Evolutionary conservation across 2,888 invertebrate genomes (phyloP).

Genomic region (Torymus texanus): DNA sequence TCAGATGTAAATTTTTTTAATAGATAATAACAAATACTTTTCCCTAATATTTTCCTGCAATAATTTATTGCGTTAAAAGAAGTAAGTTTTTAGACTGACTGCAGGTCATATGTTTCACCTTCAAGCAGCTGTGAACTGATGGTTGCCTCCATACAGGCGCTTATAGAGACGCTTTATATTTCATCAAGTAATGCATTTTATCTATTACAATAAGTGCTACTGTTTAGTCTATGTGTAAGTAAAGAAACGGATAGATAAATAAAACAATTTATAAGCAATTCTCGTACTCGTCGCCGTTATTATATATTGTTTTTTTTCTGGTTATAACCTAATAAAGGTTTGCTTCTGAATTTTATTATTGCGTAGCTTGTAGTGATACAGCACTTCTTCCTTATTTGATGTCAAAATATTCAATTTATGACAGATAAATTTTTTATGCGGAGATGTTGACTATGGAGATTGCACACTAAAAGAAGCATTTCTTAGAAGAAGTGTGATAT

Average conservation of each 20-base stretch:
- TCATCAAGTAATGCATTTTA: too few species aligned
- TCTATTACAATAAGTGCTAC: too few species aligned
- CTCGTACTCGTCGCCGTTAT: conserved; percentile 15
- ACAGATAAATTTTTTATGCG: conserved; percentile 69
- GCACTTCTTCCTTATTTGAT: conserved; percentile 64
- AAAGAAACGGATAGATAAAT: not conserved
- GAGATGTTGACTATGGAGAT: conserved; percentile 42
- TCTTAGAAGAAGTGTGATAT: too few species aligned
- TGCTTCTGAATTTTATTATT: conserved; percentile 48
- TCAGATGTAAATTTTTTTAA: too few species aligned
- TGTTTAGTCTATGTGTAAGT: too few species aligned
- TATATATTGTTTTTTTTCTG: conserved; percentile 8
- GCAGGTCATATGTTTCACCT: not conserved
- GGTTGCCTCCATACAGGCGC: conserved; percentile 18
- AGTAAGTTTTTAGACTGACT: too few species aligned
- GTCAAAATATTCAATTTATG: conserved; percentile 64
- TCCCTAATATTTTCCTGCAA: too few species aligned
- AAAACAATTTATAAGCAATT: conserved; percentile 7
- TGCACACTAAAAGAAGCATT: too few species aligned
- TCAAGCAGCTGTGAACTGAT: not conserved
- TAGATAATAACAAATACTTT: too few species aligned
- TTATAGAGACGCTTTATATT: not conserved
- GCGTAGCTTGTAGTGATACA: conserved; percentile 61
- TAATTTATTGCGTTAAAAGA: too few species aligned
- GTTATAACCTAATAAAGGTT: too few species aligned